A percentile compares a stretch with the other conserved stretches of the same genome.
phyloP scores from a whole-genome alignment of 2,797 vertebrate genomes.

The Gymnothorax reevesii region DNA sequence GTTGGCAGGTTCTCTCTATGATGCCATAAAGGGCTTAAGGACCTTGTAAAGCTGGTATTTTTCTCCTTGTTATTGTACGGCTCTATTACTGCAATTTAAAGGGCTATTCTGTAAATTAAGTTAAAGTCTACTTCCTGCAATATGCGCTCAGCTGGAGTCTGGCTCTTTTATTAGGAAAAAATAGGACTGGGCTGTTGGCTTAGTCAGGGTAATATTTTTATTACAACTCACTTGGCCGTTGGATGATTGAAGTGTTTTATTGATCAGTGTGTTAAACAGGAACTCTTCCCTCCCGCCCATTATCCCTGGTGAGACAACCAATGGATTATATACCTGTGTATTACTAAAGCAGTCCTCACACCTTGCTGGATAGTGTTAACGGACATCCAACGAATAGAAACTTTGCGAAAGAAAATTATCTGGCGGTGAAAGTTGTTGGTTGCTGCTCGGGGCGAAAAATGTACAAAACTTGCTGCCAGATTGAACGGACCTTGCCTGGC shows the following conservation, averaged over 20 bases:
- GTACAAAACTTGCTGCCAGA: no score
- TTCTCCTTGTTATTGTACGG: no score
- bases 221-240: not conserved
- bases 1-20: no score
- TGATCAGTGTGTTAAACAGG: not conserved
- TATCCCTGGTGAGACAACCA: not conserved
- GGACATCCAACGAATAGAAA: no score
- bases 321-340: not conserved
- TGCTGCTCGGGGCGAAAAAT: no score
- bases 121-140: not conserved
- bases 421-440: no score
- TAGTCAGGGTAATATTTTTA: not conserved
- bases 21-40: no score
- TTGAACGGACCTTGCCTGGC: no score
- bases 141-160: not conserved
- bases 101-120: not conserved
- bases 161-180: not conserved
- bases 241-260: not conserved
- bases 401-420: no score
- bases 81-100: no score
- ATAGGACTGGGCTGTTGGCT: not conserved
- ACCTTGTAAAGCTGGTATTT: no score
- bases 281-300: not conserved
- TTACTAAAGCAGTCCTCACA: not conserved
- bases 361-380: no score